phyloP scores from a whole-genome alignment of 2,113 vertebrate genomes.

The Macrotus californicus region DNA sequence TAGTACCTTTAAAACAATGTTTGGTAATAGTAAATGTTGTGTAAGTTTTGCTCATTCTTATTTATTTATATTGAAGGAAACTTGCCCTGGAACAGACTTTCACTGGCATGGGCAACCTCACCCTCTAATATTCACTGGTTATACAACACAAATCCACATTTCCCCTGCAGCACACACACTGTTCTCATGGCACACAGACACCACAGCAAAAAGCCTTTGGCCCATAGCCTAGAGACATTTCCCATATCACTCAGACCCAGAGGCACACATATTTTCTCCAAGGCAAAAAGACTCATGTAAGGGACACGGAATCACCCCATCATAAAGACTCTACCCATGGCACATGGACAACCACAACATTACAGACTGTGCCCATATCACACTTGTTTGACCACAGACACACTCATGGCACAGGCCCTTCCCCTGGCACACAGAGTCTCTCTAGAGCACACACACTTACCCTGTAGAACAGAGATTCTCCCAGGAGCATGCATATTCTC shows the following conservation, averaged over 20 bases:
- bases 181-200: not conserved
- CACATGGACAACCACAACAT: not conserved
- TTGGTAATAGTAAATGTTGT: not conserved
- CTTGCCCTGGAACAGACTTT: conserved; percentile 12
- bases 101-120: not conserved
- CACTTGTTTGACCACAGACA: too few relatives aligned
- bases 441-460: not conserved
- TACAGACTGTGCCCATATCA: not conserved
- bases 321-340: not conserved
- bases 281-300: not conserved
- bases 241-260: not conserved
- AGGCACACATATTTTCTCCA: not conserved
- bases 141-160: not conserved
- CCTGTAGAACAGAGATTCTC: not conserved
- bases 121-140: not conserved
- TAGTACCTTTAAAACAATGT: not conserved
- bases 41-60: conserved; percentile 13
- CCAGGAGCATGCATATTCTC: not conserved
- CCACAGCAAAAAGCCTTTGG: not conserved
- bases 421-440: not conserved
- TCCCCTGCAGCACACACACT: not conserved
- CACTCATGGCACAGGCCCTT: not conserved
- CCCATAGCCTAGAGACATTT: not conserved
- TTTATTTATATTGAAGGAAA: conserved; percentile 27
- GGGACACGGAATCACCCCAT: not conserved